Evolutionary conservation across 2,797 vertebrate genomes (phyloP).

Genomic region (Eleutherodactylus coqui): DNA sequence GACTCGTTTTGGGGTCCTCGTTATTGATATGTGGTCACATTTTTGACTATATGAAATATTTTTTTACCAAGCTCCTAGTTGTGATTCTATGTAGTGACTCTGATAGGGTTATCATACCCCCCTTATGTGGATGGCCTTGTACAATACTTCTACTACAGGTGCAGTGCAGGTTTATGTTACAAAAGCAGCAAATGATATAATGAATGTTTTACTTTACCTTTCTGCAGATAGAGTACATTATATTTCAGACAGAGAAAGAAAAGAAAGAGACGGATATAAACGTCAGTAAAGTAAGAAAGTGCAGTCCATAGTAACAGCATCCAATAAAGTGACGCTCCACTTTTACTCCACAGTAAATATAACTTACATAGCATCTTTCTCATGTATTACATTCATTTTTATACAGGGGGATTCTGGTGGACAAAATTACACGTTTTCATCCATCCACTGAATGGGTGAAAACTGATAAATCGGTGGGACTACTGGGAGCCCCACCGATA

Average conservation of each 20-base stretch:
- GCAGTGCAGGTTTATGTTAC: not conserved
- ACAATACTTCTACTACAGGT: not conserved
- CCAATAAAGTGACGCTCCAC: too few species aligned
- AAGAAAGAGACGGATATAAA: conserved; percentile 72
- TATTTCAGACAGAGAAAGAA: conserved; percentile 79
- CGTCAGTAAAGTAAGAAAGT: not conserved
- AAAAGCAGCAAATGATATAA: not conserved
- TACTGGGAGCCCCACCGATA: too few species aligned
- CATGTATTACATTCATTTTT: too few species aligned
- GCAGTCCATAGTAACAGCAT: not conserved
- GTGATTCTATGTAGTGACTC: not conserved
- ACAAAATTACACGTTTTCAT: too few species aligned
- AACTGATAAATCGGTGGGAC: too few species aligned
- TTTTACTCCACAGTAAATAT: too few species aligned
- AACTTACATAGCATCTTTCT: too few species aligned
- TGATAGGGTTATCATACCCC: too few species aligned
- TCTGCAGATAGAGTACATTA: conserved; percentile 80
- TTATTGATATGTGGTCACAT: too few species aligned
- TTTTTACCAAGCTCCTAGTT: not conserved
- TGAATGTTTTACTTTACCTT: conserved; percentile 83
- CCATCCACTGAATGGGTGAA: too few species aligned
- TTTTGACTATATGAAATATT: not conserved
- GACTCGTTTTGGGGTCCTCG: too few species aligned
- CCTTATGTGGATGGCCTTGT: not conserved
- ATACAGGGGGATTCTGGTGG: too few species aligned